Evolutionary conservation across 2,888 invertebrate genomes (phyloP).

Genomic region (Pristionchus mayeri): DNA sequence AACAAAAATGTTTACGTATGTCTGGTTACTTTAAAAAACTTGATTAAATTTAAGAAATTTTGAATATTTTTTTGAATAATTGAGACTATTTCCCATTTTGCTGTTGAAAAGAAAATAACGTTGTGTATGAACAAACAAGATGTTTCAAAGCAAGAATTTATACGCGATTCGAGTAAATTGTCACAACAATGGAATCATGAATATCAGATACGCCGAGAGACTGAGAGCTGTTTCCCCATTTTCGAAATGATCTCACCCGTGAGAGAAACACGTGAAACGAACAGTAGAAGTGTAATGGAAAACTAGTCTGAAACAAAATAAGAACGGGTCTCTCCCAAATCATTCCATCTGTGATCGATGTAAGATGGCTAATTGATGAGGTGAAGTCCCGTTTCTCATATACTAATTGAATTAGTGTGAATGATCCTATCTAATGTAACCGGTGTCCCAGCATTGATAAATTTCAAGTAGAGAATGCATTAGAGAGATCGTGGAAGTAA

Average conservation of each 20-base stretch:
- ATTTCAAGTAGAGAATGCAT: constrained; percentile 12
- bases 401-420: background rate
- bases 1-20: no score
- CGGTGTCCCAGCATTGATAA: constrained; percentile 3
- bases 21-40: no score
- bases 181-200: background rate
- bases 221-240: constrained; percentile 7
- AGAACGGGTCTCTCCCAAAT: no score
- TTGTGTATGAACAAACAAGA: no score
- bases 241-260: background rate
- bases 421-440: background rate
- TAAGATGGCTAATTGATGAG: background rate
- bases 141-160: background rate
- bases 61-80: no score
- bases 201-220: background rate
- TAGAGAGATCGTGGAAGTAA: background rate
- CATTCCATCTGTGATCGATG: no score
- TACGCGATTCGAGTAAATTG: background rate
- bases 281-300: background rate
- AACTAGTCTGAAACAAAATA: no score
- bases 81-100: no score
- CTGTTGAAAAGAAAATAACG: no score
- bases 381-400: background rate
- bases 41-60: no score
- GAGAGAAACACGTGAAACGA: background rate